These are phyloP conservation scores for Zosterops pallidus DNA, from an alignment of 2,113 vertebrate genomes.

Conservation along the genomic window DNA sequence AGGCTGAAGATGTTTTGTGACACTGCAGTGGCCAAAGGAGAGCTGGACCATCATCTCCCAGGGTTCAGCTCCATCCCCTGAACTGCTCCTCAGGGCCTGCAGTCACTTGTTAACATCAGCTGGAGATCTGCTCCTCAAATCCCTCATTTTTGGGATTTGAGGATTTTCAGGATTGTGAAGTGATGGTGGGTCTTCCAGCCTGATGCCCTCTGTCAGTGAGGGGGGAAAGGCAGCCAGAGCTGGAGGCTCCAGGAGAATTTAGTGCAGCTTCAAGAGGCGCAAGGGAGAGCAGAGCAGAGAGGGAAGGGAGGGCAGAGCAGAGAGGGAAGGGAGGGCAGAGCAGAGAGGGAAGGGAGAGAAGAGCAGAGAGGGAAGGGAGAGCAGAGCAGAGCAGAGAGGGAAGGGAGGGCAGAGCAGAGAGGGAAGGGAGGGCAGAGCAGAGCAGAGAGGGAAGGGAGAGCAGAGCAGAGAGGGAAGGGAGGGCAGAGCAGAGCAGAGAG, in stretches of 20 bases:
- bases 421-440: no score
- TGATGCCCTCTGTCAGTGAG: not conserved
- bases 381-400: not conserved
- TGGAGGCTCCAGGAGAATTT: not conserved
- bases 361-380: not conserved
- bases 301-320: not conserved
- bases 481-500: not conserved
- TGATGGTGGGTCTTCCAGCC: not conserved
- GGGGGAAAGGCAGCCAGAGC: not conserved
- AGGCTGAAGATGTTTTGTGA: not conserved
- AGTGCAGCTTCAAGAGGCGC: not conserved
- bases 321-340: no score
- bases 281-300: not conserved
- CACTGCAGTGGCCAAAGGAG: not conserved
- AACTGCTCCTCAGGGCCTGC: not conserved
- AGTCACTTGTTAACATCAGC: not conserved
- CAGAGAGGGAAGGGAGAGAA: not conserved
- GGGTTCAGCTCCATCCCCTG: not conserved
- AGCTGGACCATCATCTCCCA: not conserved
- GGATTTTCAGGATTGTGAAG: not conserved
- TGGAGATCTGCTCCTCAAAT: not conserved
- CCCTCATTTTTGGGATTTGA: not conserved
- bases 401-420: not conserved
- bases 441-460: not conserved
- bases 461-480: not conserved